Conservation (phyloP, 2,113 vertebrate species). For the cattle (Bos taurus) region ARS-UCD2.0 NC_037328.1:94604001-94604500, state of each 20-base stretch:
- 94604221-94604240: slow-evolving; percentile 63
- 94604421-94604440: not conserved
- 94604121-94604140: slow-evolving; percentile 43
- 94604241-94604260: slow-evolving; percentile 72
- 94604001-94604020: slow-evolving; percentile 56
- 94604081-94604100: slow-evolving; percentile 65
- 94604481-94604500: not conserved
- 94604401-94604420: not conserved
- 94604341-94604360: slow-evolving; percentile 45
- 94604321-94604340: slow-evolving; percentile 65
- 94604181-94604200: slow-evolving; percentile 52
- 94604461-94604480: not conserved
- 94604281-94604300: slow-evolving; percentile 75
- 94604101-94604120: slow-evolving; percentile 54
- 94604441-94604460: not conserved
- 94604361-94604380: not conserved
- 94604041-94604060: slow-evolving; percentile 71
- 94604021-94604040: slow-evolving; percentile 65
- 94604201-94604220: slow-evolving; percentile 66
- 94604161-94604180: slow-evolving; percentile 64
- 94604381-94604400: not conserved
- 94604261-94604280: slow-evolving; percentile 65
- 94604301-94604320: slow-evolving; percentile 65
- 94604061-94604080: slow-evolving; percentile 53
- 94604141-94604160: slow-evolving; percentile 72